phyloP scores from a whole-genome alignment of 2,113 vertebrate genomes.

The Monopterus albus region DNA sequence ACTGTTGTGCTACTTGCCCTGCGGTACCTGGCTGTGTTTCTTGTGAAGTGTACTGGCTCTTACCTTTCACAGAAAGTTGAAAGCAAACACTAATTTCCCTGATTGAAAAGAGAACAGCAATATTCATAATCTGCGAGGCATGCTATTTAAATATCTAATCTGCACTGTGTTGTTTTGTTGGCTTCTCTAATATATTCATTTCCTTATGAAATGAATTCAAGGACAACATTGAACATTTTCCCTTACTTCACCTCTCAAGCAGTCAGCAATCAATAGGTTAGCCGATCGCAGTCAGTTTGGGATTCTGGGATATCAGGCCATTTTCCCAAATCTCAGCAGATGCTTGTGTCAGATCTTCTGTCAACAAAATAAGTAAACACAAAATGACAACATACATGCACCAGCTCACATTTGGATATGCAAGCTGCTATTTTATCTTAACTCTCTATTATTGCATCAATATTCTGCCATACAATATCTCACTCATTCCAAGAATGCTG shows the following conservation, averaged over 20 bases:
- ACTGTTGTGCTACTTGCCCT: background rate
- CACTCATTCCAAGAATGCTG: slow-evolving; percentile 11
- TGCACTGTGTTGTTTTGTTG: background rate
- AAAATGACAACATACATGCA: background rate
- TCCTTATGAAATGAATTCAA: background rate
- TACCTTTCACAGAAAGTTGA: slow-evolving; percentile 23
- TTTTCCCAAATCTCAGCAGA: background rate
- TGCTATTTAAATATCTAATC: background rate
- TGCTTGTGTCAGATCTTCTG: background rate
- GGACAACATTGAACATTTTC: background rate
- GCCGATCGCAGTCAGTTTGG: background rate
- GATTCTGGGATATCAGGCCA: background rate
- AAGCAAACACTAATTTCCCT: background rate
- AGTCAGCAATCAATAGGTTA: background rate
- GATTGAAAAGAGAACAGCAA: slow-evolving; percentile 32
- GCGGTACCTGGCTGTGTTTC: background rate
- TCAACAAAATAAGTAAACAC: background rate
- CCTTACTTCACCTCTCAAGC: background rate
- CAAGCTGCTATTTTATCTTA: background rate
- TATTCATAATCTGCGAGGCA: slow-evolving; percentile 2
- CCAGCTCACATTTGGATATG: background rate
- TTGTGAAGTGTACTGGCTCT: background rate
- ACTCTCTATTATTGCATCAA: slow-evolving; percentile 5
- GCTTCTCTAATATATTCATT: background rate
- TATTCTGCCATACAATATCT: background rate